Evolutionary conservation across 2,113 vertebrate genomes (phyloP), one percentile per base, ranked within the genome.

Genomic region (Takifugu bimaculatus): DNA sequence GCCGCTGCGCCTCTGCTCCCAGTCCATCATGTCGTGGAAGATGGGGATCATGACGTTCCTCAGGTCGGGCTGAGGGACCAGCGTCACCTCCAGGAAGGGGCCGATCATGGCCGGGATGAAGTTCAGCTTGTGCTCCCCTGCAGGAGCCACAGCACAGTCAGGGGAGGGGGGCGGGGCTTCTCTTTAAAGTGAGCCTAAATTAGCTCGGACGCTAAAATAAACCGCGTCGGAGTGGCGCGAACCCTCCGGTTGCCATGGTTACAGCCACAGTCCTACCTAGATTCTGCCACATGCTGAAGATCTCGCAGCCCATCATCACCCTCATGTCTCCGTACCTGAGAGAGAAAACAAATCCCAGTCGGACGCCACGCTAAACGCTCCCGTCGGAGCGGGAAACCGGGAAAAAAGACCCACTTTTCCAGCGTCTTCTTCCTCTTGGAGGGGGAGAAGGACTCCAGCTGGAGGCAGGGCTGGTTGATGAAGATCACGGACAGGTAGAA

Each of bases 261-360:
- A 2, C 1, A 39, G 11, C 35, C 1, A 39, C 35, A 2, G 35
- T 1, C 92, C 92, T 84, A 96, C 97, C 97, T 85, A 99, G 89
- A 86, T 96, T 98, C 84, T 99, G 97, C 97, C 97, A 99, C 97
- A 99, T 98, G 85, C 96, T 98, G 91, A 98, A 99, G 87, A 99
- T 97, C 89, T 99, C 97, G 87, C 96, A 99, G 47, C 96, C 97
- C 97, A 98, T 98, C 87, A 97, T 99, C 56, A 99, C 97, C n/a
- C 96, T 88, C 97, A 99, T 99, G 85, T 99, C 97, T 76, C 96
- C 96, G 4, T 99, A 99, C 73, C 97, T 99, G 81, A 54, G 60
- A 3, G 26, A 45, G 3, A 62, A 60, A 50, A 63, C 3, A 43
- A 14, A 66, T 10, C 35, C 5, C 29, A 32, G 2, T 32, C 29